phyloP scores from a whole-genome alignment of 1,140 invertebrate species.

The Camponotus vicinus region DNA sequence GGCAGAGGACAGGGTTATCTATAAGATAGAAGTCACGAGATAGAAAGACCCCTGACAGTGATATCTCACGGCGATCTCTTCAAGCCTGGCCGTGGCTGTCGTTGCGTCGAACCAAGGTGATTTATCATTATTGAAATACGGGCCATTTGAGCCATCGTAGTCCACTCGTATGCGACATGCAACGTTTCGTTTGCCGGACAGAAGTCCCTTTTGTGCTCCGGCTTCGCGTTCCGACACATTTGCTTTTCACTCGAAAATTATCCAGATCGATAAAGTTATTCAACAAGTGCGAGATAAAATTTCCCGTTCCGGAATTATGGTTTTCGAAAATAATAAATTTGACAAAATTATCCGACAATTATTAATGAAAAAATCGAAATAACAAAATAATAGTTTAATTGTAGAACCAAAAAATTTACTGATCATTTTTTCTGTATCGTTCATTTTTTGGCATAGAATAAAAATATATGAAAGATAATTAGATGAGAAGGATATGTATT shows the following conservation, averaged over 20 bases:
- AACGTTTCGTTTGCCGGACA: conserved; percentile 50
- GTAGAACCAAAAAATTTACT: too few relatives aligned
- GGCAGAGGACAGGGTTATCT: conserved; percentile 62
- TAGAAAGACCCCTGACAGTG: conserved; percentile 76
- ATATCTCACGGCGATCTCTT: conserved; percentile 81
- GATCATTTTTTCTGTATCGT: too few relatives aligned
- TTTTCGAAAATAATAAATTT: background rate
- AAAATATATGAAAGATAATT: too few relatives aligned
- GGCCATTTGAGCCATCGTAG: conserved; percentile 78
- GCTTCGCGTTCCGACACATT: conserved; percentile 27
- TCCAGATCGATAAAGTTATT: conserved; percentile 4
- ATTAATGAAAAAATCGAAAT: background rate
- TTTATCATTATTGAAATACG: conserved; percentile 83
- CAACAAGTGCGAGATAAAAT: background rate
- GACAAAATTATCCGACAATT: background rate
- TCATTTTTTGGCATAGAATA: too few relatives aligned
- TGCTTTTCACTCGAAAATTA: conserved; percentile 23
- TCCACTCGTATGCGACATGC: conserved; percentile 60
- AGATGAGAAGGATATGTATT: too few relatives aligned
- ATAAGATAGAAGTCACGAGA: conserved; percentile 78
- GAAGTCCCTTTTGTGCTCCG: conserved; percentile 51
- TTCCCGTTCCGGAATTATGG: background rate
- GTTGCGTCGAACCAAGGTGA: conserved; percentile 80
- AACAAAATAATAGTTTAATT: too few relatives aligned
- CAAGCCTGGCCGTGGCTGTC: conserved; percentile 73